Percentiles rank a stretch among this genome's conserved stretches.
These are phyloP conservation scores for Lepidurus packardi DNA, from an alignment of 1,140 invertebrate genomes.

Conservation along the genomic window DNA sequence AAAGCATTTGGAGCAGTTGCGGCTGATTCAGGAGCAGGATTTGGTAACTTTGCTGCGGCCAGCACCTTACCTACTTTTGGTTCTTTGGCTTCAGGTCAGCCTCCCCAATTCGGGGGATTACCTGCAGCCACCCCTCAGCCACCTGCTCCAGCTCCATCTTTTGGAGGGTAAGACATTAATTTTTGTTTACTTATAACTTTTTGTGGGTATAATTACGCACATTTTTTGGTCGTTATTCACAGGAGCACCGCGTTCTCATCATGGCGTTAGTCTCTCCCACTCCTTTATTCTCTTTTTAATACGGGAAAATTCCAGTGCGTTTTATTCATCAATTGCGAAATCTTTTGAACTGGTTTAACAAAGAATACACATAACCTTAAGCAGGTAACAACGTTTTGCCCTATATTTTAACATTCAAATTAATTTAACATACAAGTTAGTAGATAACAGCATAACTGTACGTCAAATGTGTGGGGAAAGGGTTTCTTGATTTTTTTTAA, in stretches of 20 bases:
- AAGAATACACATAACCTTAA: not conserved
- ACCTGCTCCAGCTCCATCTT: conserved; percentile 26
- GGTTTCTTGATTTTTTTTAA: not conserved
- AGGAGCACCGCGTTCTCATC: conserved; percentile 28
- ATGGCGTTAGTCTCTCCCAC: conserved; percentile 4
- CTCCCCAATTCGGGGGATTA: conserved; percentile 1
- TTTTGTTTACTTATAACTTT: not conserved
- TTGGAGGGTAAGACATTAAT: conserved; percentile 23
- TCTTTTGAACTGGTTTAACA: not conserved
- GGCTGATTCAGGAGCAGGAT: conserved; percentile 12
- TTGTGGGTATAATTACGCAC: not conserved
- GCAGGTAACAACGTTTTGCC: conserved; percentile 9
- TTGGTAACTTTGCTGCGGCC: conserved; percentile 27
- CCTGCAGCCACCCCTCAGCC: not conserved
- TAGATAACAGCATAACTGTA: not conserved
- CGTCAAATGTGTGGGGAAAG: not conserved
- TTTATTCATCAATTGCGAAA: not conserved
- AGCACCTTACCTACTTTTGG: conserved; percentile 31
- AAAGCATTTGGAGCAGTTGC: conserved; percentile 20
- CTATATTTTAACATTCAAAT: conserved; percentile 12
- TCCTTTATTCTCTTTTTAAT: conserved; percentile 7
- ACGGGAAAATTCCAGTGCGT: conserved; percentile 38
- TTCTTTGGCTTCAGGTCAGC: conserved; percentile 15
- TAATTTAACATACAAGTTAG: not conserved
- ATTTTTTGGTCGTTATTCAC: not conserved